Evolutionary conservation across 2,113 vertebrate species (phyloP).

Genomic region (Hypanus sabinus): DNA sequence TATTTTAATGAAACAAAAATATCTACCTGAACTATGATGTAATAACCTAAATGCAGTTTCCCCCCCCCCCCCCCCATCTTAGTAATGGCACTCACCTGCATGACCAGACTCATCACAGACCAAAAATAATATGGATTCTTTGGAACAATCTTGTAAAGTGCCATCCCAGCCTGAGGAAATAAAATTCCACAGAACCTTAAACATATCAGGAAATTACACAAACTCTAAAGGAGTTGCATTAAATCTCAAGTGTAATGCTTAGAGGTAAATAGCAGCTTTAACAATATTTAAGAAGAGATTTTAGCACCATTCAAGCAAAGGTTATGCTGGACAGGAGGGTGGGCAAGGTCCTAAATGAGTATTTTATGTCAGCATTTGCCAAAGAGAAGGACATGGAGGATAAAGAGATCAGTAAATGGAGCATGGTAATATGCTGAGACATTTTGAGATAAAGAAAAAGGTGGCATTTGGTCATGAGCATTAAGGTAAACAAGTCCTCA

Average conservation of each 20-base stretch:
- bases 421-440: too few species aligned
- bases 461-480: too few species aligned
- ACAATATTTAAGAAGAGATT: too few species aligned
- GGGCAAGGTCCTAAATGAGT: too few species aligned
- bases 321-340: too few species aligned
- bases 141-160: slow-evolving; percentile 94
- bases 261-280: too few species aligned
- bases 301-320: too few species aligned
- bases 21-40: background rate
- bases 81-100: slow-evolving; percentile 72
- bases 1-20: background rate
- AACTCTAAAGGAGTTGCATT: background rate
- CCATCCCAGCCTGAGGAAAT: slow-evolving; percentile 86
- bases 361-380: too few species aligned
- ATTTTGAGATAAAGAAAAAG: too few species aligned
- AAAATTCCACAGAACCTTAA: slow-evolving; percentile 39
- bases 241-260: background rate
- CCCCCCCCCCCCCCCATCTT: background rate
- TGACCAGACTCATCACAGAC: slow-evolving; percentile 99
- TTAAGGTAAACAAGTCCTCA: too few species aligned
- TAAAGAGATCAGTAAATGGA: too few species aligned
- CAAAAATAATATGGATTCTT: slow-evolving; percentile 99
- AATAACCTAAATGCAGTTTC: background rate
- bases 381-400: too few species aligned
- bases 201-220: background rate